Evolutionary conservation across 2,888 invertebrate genomes (phyloP), one percentile per base, ranked within the genome.

Genomic region (Stratiomys singularior): DNA sequence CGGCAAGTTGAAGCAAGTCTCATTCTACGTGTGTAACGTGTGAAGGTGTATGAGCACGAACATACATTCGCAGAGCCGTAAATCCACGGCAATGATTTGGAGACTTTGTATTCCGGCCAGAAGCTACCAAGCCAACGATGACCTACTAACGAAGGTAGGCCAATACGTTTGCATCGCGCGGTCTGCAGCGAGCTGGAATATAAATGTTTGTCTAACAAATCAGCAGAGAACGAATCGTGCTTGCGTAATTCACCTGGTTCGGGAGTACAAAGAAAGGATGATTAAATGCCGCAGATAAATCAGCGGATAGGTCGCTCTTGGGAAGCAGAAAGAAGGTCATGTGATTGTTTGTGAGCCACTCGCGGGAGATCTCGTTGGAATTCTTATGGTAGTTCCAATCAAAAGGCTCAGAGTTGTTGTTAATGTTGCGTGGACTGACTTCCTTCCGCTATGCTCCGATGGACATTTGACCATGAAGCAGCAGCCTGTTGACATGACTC

Each of bases 241-340:
- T 5, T 23, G 52, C 18, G 25, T 60, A 60, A 60, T 25, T 60
- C 60, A 13, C 60, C 13, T 18, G 52, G 60, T 60, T 25, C 60
- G 25, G 7, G 25, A 25, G 60, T 18, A 60, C 60, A 60, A 60
- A 60, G 60, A 52, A 52, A 7, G 60, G 23, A 60, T 60, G 60
- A 60, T 25, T 60, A 25, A 60, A 11, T 23, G 60, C 23, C 11
- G 21, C 60, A 60, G 60, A 60, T 60, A 60, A 60, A 60, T 60
- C 23, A 25, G 5, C 7, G 25, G 60, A 60, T 25, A 3, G 1
- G 60, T 60, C 23, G 25, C 23, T 25, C 18, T 11, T 60, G 60
- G 60, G 18, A 5, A 25, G 60, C 18, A 13, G 18, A 52, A 52
- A 18, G 7, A 60, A 60, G n/a, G 60, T 13, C 60, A 18, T 60